Conservation (phyloP, 1,140 invertebrate species). For the Leptinotarsa lineolata region DNA sequence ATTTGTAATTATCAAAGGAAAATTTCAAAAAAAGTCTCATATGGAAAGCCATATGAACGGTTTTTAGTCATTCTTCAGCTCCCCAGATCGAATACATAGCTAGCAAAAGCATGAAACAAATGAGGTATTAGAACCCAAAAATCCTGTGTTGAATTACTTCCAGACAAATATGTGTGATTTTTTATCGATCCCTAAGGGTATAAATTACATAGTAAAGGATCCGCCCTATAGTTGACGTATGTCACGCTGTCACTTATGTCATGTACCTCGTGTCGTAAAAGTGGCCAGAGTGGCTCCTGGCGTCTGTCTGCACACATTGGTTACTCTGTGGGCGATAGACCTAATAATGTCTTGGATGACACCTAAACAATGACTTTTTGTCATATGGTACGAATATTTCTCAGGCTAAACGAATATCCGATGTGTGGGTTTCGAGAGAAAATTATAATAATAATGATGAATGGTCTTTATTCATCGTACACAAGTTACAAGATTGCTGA, state of each 20-base stretch:
- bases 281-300: conserved; percentile 17
- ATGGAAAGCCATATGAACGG: too few relatives aligned
- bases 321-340: conserved; percentile 15
- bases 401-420: too few relatives aligned
- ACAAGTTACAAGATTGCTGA: too few relatives aligned
- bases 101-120: background rate
- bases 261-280: conserved; percentile 22
- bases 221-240: conserved; percentile 18
- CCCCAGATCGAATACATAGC: too few relatives aligned
- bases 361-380: conserved; percentile 21
- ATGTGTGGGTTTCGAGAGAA: too few relatives aligned
- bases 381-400: conserved; percentile 23
- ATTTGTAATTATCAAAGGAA: too few relatives aligned
- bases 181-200: conserved; percentile 12
- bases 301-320: conserved; percentile 21
- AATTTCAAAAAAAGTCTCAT: too few relatives aligned
- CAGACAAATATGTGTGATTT: conserved; percentile 21
- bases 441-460: too few relatives aligned
- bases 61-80: too few relatives aligned
- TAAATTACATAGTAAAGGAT: conserved; percentile 15
- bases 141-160: background rate
- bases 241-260: conserved; percentile 15
- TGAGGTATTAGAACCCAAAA: background rate
- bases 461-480: too few relatives aligned
- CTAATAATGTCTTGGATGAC: conserved; percentile 19